phyloP scores from a whole-genome alignment of 2,888 invertebrate genomes.

The Andrena bicolor region DNA sequence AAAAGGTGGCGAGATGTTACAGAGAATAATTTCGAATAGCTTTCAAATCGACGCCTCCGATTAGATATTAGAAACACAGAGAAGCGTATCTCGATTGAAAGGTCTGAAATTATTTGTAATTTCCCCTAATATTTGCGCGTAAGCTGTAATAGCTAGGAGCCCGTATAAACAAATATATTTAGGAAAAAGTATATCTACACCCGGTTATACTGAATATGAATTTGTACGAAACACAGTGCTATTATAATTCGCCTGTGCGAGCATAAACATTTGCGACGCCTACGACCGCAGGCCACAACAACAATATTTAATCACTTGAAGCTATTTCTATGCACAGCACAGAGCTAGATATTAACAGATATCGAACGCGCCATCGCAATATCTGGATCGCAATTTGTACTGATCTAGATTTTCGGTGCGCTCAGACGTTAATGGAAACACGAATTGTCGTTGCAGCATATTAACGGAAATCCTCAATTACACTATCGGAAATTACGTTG shows the following conservation, averaged over 20 bases:
- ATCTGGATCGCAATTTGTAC: slow-evolving; percentile 28
- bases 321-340: not conserved
- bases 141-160: too few relatives aligned
- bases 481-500: slow-evolving; percentile 40
- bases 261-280: not conserved
- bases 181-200: too few relatives aligned
- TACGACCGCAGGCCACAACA: not conserved
- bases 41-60: too few relatives aligned
- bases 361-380: slow-evolving; percentile 8
- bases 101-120: not conserved
- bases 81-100: not conserved
- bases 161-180: too few relatives aligned
- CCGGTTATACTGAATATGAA: not conserved
- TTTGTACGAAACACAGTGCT: not conserved
- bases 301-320: not conserved
- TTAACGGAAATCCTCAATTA: slow-evolving; percentile 40
- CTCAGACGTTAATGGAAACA: slow-evolving; percentile 40
- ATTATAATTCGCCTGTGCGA: not conserved
- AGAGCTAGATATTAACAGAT: slow-evolving; percentile 6
- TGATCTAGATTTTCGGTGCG: slow-evolving; percentile 17
- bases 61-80: not conserved
- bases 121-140: too few relatives aligned
- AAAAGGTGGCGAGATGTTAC: too few relatives aligned
- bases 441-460: slow-evolving; percentile 21
- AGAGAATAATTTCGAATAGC: too few relatives aligned